Evolutionary conservation across 2,888 invertebrate species (phyloP).

Genomic region (Rhingia rostrata): DNA sequence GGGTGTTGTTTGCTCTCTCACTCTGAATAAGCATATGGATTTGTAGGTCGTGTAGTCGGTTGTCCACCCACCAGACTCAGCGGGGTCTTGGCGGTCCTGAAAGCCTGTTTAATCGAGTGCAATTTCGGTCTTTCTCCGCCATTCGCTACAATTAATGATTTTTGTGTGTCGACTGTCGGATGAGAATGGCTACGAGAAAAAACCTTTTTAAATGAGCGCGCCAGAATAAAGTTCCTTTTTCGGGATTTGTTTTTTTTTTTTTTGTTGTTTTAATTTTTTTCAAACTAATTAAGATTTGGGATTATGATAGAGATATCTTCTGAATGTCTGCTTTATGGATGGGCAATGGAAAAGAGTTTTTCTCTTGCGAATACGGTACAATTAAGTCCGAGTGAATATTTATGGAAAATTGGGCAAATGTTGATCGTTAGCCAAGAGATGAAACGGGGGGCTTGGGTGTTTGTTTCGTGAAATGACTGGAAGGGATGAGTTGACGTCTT

Average conservation of each 20-base stretch:
- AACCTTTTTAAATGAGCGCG: slow-evolving; percentile 34
- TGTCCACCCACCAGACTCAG: background rate
- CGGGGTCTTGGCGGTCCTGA: background rate
- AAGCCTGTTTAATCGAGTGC: slow-evolving; percentile 48
- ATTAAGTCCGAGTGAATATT: slow-evolving; percentile 4
- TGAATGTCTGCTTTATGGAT: background rate
- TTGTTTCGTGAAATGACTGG: background rate
- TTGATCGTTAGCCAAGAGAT: background rate
- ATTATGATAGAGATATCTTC: slow-evolving; percentile 46
- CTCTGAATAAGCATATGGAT: slow-evolving; percentile 60
- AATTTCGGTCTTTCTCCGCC: slow-evolving; percentile 24
- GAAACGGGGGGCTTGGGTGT: slow-evolving; percentile 5
- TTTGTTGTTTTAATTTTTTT: slow-evolving; percentile 14
- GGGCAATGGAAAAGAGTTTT: background rate
- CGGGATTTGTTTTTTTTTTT: slow-evolving; percentile 7
- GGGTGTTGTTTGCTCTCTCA: slow-evolving; percentile 32
- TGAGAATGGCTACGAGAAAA: slow-evolving; percentile 6
- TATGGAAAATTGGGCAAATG: background rate
- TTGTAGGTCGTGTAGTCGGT: slow-evolving; percentile 27
- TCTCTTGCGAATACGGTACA: background rate
- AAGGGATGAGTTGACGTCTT: background rate
- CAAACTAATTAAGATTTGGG: slow-evolving; percentile 60
- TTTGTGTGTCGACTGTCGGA: slow-evolving; percentile 8
- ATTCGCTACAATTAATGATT: slow-evolving; percentile 56
- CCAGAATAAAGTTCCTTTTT: slow-evolving; percentile 17